Evolutionary conservation across 2,888 invertebrate species (phyloP).

Genomic region (Pecten maximus): DNA sequence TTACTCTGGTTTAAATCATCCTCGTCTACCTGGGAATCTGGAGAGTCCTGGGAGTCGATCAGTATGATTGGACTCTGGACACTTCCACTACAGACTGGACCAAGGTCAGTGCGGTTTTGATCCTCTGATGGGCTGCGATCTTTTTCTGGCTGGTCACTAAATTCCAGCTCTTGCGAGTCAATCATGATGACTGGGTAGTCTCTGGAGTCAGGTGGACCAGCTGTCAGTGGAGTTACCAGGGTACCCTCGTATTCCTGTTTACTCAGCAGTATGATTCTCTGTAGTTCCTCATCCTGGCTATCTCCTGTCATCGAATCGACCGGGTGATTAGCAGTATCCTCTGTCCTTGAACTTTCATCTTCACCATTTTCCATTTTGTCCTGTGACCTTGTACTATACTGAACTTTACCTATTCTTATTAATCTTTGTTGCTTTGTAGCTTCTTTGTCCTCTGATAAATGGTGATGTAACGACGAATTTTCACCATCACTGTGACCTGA

Average conservation of each 20-base stretch:
- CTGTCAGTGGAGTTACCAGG: background rate
- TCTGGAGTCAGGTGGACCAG: background rate
- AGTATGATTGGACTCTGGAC: background rate
- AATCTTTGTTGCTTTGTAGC: background rate
- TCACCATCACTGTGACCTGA: background rate
- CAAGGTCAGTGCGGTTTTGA: background rate
- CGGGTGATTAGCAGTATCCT: background rate
- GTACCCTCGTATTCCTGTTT: slow-evolving; percentile 5
- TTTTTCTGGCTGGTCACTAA: background rate
- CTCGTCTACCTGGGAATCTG: background rate
- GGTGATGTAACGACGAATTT: background rate
- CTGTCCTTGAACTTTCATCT: background rate
- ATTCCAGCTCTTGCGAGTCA: background rate
- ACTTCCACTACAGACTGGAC: slow-evolving; percentile 11
- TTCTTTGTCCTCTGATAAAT: background rate
- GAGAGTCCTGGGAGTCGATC: slow-evolving; percentile 38
- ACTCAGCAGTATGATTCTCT: slow-evolving; percentile 40
- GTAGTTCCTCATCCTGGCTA: slow-evolving; percentile 49
- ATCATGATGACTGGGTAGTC: background rate
- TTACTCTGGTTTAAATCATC: background rate
- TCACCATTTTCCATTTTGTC: background rate
- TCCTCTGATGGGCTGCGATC: background rate
- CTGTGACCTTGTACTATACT: background rate
- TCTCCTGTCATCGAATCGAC: background rate
- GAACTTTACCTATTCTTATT: background rate